Base-by-base conservation (phyloP, 1,140 invertebrate genomes). In the Linepithema humile region DNA sequence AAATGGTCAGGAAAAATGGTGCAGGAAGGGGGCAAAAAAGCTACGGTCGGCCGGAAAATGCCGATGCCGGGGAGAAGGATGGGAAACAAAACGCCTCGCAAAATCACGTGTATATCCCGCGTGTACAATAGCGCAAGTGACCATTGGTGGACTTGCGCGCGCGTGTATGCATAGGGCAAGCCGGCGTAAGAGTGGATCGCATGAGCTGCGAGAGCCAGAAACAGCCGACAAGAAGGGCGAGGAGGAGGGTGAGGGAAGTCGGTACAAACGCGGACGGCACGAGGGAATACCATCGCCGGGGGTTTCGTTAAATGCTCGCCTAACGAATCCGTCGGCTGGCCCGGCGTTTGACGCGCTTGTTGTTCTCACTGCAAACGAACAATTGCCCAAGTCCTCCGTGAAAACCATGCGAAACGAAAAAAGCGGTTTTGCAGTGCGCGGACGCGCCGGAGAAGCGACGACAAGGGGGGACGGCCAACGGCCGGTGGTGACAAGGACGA, bases 341-440 rank as follows among this genome's bases (percentile, higher is more conserved):
- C 84, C 89, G 85, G 86, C 75, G 80, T 91, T 92, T 92, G 85
- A 91, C 86, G 87, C 69, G 82, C 80, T 88, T 89, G 91, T 91
- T 89, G 87, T 90, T 87, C 82, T 84, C 67, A 82, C 72, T 60
- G 60, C 59, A 64, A 57, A 29, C 80, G 91, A 89, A 91, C 90
- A 91, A 92, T 92, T 91, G 91, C 85, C 88, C 72, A 77, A 82
- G 67, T 83, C 64, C 78, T 74, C 53, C 75, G 64, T 88, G 83
- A 87, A 90, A 90, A 75, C 84, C 80, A 82, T 38, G 73, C 65
- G 72, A 82, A 83, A 67, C 45, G 62, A 26, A 75, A 57, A 75
- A 70, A 82, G 32, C 59, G 75, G 43, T 45, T 29, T 50, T 53
- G 43, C 45, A 53, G n/a, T 26, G n/a, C 35, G 55, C 38, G 32